Conservation (phyloP, 2,888 invertebrate species). For the Griposia aprilina region DNA sequence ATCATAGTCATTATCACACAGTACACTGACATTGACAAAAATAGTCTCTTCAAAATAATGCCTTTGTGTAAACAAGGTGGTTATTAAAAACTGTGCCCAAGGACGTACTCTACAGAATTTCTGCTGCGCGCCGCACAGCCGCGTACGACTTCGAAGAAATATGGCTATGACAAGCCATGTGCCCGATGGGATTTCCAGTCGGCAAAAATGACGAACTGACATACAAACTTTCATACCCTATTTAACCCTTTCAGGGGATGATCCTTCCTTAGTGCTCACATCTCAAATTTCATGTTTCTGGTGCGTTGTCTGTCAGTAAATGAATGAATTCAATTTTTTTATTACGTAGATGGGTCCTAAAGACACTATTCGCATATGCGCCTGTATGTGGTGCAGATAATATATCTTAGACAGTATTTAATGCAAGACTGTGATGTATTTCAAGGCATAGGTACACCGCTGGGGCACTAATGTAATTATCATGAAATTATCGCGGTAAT, state of each 20-base stretch:
- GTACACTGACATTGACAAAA: slow-evolving; percentile 28
- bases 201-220: not conserved
- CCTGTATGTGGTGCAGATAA: not conserved
- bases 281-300: not conserved
- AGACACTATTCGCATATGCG: not conserved
- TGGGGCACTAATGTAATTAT: slow-evolving; percentile 8
- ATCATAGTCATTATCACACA: slow-evolving; percentile 35
- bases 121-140: no score
- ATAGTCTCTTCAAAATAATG: not conserved
- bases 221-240: not conserved
- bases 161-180: not conserved
- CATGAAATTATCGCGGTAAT: slow-evolving; percentile 33
- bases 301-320: not conserved
- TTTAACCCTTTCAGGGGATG: not conserved
- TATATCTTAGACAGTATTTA: not conserved
- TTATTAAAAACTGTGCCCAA: not conserved
- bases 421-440: not conserved
- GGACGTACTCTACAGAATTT: not conserved
- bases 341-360: not conserved
- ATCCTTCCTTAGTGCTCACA: not conserved
- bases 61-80: slow-evolving; percentile 16
- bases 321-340: not conserved
- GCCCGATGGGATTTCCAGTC: not conserved
- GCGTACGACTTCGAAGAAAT: not conserved
- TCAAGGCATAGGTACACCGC: not conserved